Evolutionary conservation across 2,888 invertebrate genomes (phyloP), one percentile per base, ranked within the genome.

Genomic region (Drosophila suboccidentalis): DNA sequence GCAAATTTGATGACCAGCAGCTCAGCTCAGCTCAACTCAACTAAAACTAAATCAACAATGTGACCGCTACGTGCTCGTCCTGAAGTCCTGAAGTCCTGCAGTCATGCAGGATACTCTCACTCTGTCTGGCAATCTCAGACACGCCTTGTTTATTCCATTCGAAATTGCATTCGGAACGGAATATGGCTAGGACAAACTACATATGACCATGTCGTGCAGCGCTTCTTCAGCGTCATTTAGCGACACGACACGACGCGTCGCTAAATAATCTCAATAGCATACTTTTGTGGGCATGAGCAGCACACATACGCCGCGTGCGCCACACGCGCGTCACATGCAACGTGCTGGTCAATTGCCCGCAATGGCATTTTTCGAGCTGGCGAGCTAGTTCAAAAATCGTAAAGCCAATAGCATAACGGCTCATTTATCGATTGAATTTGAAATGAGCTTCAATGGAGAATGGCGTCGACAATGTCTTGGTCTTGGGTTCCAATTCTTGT

Each of bases 371-470:
- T 51, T 4, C 29, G 29, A 29, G 29, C 29, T 8, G 5, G 8
- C 29, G 11, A 51, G 15, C 29, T 39, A 10, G 32, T 44, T 47
- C 41, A 46, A 63, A 59, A 59, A 50, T 64, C 64, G 64, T 58
- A 64, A 32, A 26, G 50, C 55, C 64, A 78, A 70, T 75, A 59
- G 64, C 63, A 71, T 78, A 78, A 71, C 76, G 76, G 78, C 78
- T 86, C 75, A 82, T 75, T 78, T 87, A 87, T 89, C 90, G 86
- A 87, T 87, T 86, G 86, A 76, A 87, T 87, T 89, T 73, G 57
- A 77, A 87, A 87, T 85, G 86, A 87, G 65, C 61, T 61, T 13
- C 63, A 60, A 73, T 63, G 47, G 47, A 58, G 67, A 58, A 59
- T 71, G 22, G 66, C 46, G 41, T 41, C 53, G 47, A 51, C 44